Conservation (phyloP, 2,797 vertebrate species). For the Sebastolobus altivelis region DNA sequence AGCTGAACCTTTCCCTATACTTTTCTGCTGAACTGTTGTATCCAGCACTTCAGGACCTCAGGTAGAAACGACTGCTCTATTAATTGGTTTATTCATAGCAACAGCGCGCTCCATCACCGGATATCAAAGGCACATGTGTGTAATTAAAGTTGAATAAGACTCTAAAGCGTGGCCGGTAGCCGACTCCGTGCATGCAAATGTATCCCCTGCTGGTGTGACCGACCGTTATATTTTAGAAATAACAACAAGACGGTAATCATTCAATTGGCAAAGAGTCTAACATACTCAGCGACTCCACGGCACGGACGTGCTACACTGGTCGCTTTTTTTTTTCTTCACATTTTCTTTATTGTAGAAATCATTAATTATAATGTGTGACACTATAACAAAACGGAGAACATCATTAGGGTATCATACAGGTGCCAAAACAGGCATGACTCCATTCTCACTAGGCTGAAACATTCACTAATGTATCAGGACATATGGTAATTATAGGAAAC, state of each 20-base stretch:
- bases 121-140: constrained; percentile 53
- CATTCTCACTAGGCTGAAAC: too few species aligned
- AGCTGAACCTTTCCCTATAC: constrained; percentile 29
- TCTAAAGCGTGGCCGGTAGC: constrained; percentile 31
- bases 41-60: constrained; percentile 49
- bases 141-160: constrained; percentile 63
- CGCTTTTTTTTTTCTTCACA: neutral
- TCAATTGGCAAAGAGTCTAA: constrained; percentile 9
- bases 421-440: too few species aligned
- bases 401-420: too few species aligned
- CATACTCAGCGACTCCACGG: neutral
- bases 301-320: neutral
- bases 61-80: constrained; percentile 55
- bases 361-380: too few species aligned
- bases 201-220: constrained; percentile 13
- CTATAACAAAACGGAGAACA: too few species aligned
- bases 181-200: constrained; percentile 21
- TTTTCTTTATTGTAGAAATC: neutral
- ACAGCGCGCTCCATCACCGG: constrained; percentile 36
- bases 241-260: constrained; percentile 19
- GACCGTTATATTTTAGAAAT: constrained; percentile 25
- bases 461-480: too few species aligned
- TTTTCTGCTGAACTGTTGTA: constrained; percentile 43
- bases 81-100: constrained; percentile 63
- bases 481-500: too few species aligned